Conservation (phyloP, 2,888 invertebrate species). For the Prenolepis imparis region DNA sequence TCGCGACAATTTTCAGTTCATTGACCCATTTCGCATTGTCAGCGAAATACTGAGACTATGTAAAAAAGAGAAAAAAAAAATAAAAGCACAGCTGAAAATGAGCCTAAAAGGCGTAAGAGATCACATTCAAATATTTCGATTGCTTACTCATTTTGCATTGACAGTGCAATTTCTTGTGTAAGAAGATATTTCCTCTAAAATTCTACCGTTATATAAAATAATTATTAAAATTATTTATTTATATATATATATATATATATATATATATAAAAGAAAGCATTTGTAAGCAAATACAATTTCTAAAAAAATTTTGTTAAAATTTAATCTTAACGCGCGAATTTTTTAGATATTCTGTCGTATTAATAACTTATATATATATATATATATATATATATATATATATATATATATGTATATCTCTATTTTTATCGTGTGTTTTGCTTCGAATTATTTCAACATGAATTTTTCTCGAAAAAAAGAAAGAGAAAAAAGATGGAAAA, state of each 20-base stretch:
- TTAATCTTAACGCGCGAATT: too few relatives aligned
- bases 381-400: too few relatives aligned
- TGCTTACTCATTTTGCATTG: not conserved
- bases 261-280: not conserved
- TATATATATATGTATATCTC: too few relatives aligned
- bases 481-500: not conserved
- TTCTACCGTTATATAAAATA: not conserved
- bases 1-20: constrained; percentile 9
- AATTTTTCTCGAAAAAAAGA: not conserved
- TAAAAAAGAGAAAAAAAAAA: constrained; percentile 1
- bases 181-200: not conserved
- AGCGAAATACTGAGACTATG: not conserved
- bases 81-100: constrained; percentile 15
- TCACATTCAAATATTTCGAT: not conserved
- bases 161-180: not conserved
- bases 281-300: not conserved
- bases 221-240: too few relatives aligned
- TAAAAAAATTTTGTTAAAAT: too few relatives aligned
- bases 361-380: too few relatives aligned
- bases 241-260: too few relatives aligned
- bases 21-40: not conserved
- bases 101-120: not conserved
- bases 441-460: not conserved
- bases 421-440: not conserved
- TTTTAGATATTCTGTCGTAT: too few relatives aligned